Percentiles rank a stretch among this genome's conserved stretches.
These are phyloP conservation scores for Leucoraja erinaceus DNA, from an alignment of 2,113 vertebrate species.

Conservation along the genomic window DNA sequence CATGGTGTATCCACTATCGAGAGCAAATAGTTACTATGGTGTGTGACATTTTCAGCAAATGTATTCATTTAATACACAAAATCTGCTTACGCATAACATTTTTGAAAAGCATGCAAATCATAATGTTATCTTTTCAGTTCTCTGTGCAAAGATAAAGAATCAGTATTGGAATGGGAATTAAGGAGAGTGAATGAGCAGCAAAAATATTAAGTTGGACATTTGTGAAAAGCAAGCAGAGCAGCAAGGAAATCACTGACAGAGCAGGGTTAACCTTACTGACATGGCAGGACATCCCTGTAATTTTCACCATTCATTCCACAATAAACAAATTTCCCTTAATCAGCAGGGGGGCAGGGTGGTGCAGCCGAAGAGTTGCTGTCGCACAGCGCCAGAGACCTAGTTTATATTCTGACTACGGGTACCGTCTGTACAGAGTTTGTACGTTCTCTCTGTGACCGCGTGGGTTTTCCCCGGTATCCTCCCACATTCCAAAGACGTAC, in stretches of 20 bases:
- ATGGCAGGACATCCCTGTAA: not conserved
- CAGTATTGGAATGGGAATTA: not conserved
- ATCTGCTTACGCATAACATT: not conserved
- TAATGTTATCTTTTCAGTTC: not conserved
- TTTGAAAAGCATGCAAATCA: not conserved
- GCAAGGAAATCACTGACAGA: not conserved
- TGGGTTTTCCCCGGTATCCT: no score
- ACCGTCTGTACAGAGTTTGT: no score
- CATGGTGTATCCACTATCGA: not conserved
- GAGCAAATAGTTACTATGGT: not conserved
- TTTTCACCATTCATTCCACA: not conserved
- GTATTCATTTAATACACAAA: not conserved
- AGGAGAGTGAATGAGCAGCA: not conserved
- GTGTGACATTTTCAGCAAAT: not conserved
- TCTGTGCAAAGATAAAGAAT: not conserved
- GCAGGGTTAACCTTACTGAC: not conserved
- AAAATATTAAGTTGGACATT: not conserved
- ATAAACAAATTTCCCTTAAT: not conserved
- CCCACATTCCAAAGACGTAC: no score
- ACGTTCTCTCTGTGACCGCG: no score
- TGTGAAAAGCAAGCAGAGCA: not conserved
- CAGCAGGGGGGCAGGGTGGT: not conserved
- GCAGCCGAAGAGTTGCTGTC: no score
- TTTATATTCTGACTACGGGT: no score
- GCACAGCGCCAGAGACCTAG: no score